phyloP scores from a whole-genome alignment of 1,140 invertebrate species.

The Leguminivora glycinivorella region DNA sequence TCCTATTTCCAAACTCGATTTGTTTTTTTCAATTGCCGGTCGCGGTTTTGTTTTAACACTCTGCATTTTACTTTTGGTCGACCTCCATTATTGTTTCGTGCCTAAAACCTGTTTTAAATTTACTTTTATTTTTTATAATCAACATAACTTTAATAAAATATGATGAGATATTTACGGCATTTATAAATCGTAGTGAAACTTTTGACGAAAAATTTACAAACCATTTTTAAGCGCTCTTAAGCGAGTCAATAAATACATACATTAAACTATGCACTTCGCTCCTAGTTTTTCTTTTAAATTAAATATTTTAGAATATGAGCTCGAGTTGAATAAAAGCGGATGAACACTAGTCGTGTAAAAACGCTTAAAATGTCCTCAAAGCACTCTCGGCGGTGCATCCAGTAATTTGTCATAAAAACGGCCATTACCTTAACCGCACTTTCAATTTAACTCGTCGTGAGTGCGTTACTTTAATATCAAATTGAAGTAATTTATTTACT shows the following conservation, averaged over 20 bases:
- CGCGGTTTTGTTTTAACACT: neutral
- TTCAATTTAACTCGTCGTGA: neutral
- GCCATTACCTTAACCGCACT: constrained; percentile 4
- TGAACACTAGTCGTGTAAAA: constrained; percentile 21
- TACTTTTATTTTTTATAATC: neutral
- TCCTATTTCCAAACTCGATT: neutral
- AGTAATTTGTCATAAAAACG: constrained; percentile 19
- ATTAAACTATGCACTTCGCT: neutral
- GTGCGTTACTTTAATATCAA: neutral
- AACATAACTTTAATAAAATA: neutral
- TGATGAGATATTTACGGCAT: neutral
- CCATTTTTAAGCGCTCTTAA: neutral
- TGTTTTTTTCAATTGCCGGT: constrained; percentile 2
- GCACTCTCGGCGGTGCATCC: constrained; percentile 7
- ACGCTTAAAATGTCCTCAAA: constrained; percentile 24
- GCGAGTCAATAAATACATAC: neutral
- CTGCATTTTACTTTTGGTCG: neutral
- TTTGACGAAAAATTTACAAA: neutral
- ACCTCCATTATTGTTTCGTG: neutral
- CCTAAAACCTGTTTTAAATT: neutral
- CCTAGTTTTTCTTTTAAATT: neutral
- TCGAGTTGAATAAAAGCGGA: neutral
- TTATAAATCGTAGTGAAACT: neutral
- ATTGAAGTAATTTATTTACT: neutral
- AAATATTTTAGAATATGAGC: neutral